Percentiles rank a stretch among this genome's conserved stretches.
These are phyloP conservation scores for Nilaparvata lugens DNA, from an alignment of 1,140 invertebrate species.

Conservation along the genomic window DNA sequence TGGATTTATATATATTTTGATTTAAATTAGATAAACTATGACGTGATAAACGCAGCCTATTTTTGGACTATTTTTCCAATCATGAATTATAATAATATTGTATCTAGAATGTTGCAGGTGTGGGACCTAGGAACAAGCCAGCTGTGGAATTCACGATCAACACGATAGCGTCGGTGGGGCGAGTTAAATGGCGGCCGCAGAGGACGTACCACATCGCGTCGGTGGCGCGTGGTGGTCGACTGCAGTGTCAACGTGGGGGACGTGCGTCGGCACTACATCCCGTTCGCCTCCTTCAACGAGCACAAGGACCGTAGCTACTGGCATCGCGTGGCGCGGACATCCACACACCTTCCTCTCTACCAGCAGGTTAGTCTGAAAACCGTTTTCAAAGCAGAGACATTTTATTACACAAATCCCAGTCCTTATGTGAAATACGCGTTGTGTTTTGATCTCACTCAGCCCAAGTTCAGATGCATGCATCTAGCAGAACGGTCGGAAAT, in stretches of 20 bases:
- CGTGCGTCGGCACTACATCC: slow-evolving; percentile 84
- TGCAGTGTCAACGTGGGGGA: slow-evolving; percentile 95
- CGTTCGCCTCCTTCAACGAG: slow-evolving; percentile 86
- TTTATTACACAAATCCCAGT: too few species aligned
- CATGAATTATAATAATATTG: too few species aligned
- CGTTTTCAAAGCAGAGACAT: too few species aligned
- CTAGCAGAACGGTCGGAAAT: too few species aligned
- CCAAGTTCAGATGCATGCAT: too few species aligned
- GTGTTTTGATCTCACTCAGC: too few species aligned
- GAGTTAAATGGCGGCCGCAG: slow-evolving; percentile 90
- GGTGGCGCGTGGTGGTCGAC: slow-evolving; percentile 81
- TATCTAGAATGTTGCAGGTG: too few species aligned
- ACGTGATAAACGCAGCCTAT: too few species aligned
- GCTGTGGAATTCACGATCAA: slow-evolving; percentile 79
- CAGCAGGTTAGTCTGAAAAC: slow-evolving; percentile 68
- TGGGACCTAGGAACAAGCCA: slow-evolving; percentile 74
- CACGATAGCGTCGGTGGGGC: slow-evolving; percentile 88
- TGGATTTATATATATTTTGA: too few species aligned
- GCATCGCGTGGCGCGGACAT: slow-evolving; percentile 79
- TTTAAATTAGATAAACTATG: too few species aligned
- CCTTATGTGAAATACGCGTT: too few species aligned
- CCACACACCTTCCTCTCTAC: slow-evolving; percentile 77
- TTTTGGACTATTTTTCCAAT: too few species aligned
- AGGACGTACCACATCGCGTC: slow-evolving; percentile 85
- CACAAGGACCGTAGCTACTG: slow-evolving; percentile 89